Conservation (phyloP, 2,888 invertebrate genomes). For the Rutpela maculata region DNA sequence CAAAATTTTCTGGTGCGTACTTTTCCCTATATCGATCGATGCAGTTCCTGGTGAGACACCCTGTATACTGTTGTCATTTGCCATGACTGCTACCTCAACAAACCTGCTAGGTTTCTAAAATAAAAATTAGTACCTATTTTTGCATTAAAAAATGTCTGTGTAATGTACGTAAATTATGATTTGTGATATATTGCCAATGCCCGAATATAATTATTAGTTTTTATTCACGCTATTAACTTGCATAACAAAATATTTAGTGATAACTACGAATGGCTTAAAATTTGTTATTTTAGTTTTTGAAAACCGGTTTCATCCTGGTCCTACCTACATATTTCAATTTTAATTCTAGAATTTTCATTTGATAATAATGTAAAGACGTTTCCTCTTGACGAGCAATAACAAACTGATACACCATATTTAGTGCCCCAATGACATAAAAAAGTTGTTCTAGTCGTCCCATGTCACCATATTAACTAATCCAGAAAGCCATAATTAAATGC, state of each 20-base stretch:
- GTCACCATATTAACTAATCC: slow-evolving; percentile 19
- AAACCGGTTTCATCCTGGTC: not conserved
- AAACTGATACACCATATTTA: slow-evolving; percentile 11
- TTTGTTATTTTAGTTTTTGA: not conserved
- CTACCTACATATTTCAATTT: not conserved
- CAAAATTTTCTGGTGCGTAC: too few relatives aligned
- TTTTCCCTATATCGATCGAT: too few relatives aligned
- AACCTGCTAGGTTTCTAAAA: too few relatives aligned
- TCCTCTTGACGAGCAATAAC: not conserved
- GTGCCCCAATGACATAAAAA: slow-evolving; percentile 33
- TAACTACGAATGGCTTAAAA: not conserved
- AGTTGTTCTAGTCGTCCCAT: slow-evolving; percentile 14
- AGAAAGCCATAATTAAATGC: slow-evolving; percentile 25
- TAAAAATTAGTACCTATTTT: too few relatives aligned
- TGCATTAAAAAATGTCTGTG: too few relatives aligned
- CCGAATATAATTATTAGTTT: too few relatives aligned
- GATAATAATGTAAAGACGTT: not conserved
- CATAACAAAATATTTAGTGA: not conserved
- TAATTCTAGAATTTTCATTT: not conserved
- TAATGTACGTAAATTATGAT: too few relatives aligned
- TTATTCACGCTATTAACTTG: not conserved
- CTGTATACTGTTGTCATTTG: too few relatives aligned
- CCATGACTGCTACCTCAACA: too few relatives aligned
- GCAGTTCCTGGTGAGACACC: too few relatives aligned
- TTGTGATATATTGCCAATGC: too few relatives aligned